Base-by-base conservation (phyloP, 2,888 invertebrate species). In the Leucania comma region DNA sequence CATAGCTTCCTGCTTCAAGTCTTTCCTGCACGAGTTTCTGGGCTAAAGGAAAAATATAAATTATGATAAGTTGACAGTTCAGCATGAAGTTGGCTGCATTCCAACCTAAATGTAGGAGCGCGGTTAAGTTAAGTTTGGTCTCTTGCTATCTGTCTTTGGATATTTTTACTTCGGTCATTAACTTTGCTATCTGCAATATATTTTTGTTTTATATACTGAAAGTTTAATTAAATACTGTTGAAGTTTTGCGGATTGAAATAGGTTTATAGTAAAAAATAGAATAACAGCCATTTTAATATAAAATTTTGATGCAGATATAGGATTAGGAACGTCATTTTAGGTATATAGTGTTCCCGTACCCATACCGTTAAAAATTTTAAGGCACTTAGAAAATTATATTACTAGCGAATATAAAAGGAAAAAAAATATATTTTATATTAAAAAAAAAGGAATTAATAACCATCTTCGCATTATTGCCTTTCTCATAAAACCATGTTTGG, bases 21-120 rank as follows among this genome's bases (percentile, higher is more conserved):
- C 35, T 58, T 24, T 29, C 65, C 22, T 66, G 8, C 66, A 53
- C 12, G 46, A 71, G 22, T 66, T 62, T 62, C 48, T 53, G n/a
- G 17, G 38, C 17, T 54, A 70, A 54, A 65, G 71, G 58, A 59
- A 78, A 77, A 72, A 58, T 72, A 82, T 82, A 79, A 72, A 82
- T 82, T 62, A 9, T 68, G 67, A 62, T 72, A 79, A 72, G 58
- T 65, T 64, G 82, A 78, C 79, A 73, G 63, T 51, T 51, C 10
- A 54, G 61, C 64, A 48, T 22, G 67, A 61, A 78, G 12, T 82
- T 79, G 78, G 82, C 67, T 50, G 60, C 32, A 48, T 56, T 72
- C 78, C 82, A 79, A 78, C 26, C 50, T 72, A 61, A 76, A 77
- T 61, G 54, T 58, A 22, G 65, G 29, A 54, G 46, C 61, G 26